Conservation (phyloP, 2,797 vertebrate genomes). For the Urophycis tenuis region DNA sequence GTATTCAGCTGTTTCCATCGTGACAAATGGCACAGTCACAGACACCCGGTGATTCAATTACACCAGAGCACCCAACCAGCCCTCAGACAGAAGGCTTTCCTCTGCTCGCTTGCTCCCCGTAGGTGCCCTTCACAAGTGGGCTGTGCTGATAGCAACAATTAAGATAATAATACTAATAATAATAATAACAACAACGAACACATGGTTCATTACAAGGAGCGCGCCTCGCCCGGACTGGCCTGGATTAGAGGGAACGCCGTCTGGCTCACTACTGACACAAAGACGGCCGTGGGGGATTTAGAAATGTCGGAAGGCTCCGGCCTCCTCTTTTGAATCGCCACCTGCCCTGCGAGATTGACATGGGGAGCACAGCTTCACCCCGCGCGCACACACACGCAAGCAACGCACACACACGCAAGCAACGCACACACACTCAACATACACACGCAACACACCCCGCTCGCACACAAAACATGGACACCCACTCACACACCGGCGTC, state of each 20-base stretch:
- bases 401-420: background rate
- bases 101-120: conserved; percentile 26
- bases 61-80: conserved; percentile 16
- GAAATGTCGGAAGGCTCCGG: conserved; percentile 40
- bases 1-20: background rate
- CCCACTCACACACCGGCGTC: background rate
- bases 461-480: background rate
- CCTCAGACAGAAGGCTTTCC: conserved; percentile 8
- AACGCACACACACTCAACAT: background rate
- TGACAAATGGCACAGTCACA: conserved; percentile 15
- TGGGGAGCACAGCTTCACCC: background rate
- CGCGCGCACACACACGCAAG: conserved; percentile 10
- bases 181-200: background rate
- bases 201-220: conserved; percentile 13
- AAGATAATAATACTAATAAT: background rate
- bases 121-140: conserved; percentile 12
- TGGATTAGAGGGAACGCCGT: conserved; percentile 35
- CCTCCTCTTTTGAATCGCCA: conserved; percentile 30
- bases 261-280: conserved; percentile 35
- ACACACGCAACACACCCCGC: background rate
- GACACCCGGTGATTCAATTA: conserved; percentile 12
- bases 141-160: background rate
- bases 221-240: conserved; percentile 11
- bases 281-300: conserved; percentile 20
- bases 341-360: conserved; percentile 26